phyloP scores from a whole-genome alignment of 2,797 vertebrate species.

The Hipposideros larvatus region DNA sequence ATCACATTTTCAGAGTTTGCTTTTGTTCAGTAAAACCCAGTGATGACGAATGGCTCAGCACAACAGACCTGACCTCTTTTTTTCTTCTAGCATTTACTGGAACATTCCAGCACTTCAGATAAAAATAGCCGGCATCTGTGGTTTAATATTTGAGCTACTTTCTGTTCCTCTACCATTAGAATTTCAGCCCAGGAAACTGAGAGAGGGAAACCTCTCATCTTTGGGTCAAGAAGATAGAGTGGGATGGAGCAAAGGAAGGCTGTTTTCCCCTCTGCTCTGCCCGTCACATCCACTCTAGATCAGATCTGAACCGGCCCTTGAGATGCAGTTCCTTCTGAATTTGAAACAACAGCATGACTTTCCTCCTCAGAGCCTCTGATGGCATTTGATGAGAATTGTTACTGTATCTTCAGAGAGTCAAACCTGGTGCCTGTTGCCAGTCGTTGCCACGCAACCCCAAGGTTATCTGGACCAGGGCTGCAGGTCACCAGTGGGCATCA shows the following conservation, averaged over 20 bases:
- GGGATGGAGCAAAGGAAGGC: background rate
- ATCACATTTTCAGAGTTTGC: background rate
- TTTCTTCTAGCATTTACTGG: background rate
- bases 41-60: background rate
- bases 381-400: background rate
- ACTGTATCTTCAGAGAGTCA: background rate
- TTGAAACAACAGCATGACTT: background rate
- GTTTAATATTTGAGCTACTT: background rate
- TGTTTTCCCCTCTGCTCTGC: background rate
- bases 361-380: background rate
- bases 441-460: accelerated
- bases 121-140: background rate
- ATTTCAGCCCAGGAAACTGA: background rate
- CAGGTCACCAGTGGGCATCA: background rate
- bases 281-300: background rate
- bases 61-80: background rate
- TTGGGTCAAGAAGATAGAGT: background rate
- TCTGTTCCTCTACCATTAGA: background rate
- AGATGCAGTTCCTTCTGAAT: background rate
- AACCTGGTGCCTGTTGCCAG: background rate
- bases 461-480: background rate
- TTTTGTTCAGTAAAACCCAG: background rate
- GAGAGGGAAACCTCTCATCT: background rate
- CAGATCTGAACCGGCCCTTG: background rate
- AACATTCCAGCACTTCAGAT: background rate